Base-by-base conservation (phyloP, 2,888 invertebrate genomes). In the Nowickia ferox region DNA sequence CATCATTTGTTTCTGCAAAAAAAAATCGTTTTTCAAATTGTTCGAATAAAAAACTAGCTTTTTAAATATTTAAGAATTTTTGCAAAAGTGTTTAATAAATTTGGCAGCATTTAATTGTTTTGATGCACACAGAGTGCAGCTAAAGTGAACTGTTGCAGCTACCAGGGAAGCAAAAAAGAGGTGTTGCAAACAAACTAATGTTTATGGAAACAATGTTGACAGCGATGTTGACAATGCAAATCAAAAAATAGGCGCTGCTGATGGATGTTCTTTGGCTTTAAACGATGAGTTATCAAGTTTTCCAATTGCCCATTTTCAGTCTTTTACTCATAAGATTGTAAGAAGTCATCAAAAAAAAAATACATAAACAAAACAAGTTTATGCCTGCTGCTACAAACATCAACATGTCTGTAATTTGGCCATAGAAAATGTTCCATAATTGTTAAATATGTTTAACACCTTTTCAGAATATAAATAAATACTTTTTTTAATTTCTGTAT, bases 371-470 rank as follows among this genome's bases (percentile, higher is more conserved):
- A 68, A 81, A 61, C 74, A 44, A 53, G 68, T 46, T 68, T 81
- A 3, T 53, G 13, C 17, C 44, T n/a, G 46, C 11, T 55, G 11
- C n/a, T 66, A 48, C 13, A 51, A 65, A 77, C 57, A 42, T 40
- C 13, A 66, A 44, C 42, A 22, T 19, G n/a, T 55, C 40, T 22
- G n/a, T 69, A 51, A 42, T 68, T 59, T 53, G 66, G 79, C 46
- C 75, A 82, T 79, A 77, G 71, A 76, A 83, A 86, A 76, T 76
- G 66, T 83, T 59, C 71, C 86, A 86, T 76, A 86, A 76, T 75
- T 72, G 79, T 72, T 78, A 13, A 8, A 40, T 13, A 5, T 76
- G 75, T 79, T n/a, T 83, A 76, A 83, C 86, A 83, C 86, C 79
- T 83, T 71, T 71, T 79, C 66, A 79, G 48, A 79, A 83, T 76